Evolutionary conservation across 2,113 vertebrate species (phyloP), one percentile per base, ranked within the genome.

Genomic region (Tauraco erythrolophus): DNA sequence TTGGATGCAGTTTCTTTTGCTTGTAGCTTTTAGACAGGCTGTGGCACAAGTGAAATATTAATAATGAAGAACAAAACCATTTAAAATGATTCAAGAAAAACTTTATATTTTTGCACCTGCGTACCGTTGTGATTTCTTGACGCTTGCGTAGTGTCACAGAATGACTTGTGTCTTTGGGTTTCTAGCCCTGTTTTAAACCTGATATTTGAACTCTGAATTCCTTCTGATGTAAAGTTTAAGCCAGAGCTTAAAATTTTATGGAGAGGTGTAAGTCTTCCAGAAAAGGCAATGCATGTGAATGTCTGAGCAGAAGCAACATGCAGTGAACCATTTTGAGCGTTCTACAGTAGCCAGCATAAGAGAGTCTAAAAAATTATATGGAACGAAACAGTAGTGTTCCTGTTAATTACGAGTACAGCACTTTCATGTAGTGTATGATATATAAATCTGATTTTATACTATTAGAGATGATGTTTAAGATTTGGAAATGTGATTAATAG

Each of bases 61-160:
- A 27, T 69, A 45, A 62, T 24, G 41, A 45, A 56, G 35, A 70
- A 39, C 39, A 89, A 88, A 92, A 60, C 4, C 7, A 19, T 23
- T 45, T 21, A 1, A 39, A 65, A 10, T 43, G 18, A 60, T 92
- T 76, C 12, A 60, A n/a, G n/a, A 28, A 28, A 22, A 27, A 30
- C 11, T 33, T 19, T 2, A 4, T n/a, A 5, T 4, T 61, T 78
- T 61, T 74, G 31, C 39, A 27, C 1, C 6, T 56, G 10, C 0
- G 0, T 24, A 18, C 11, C 3, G 2, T 4, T 48, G 30, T 53
- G 39, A 31, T 76, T 31, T 53, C 37, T 30, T 70, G 28, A 10
- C 9, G 3, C 35, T 64, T 27, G 11, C 12, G 37, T 7, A 50
- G 53, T 51, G 57, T 28, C 25, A 56, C 46, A 62, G 46, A 41